phyloP scores from a whole-genome alignment of 2,797 vertebrate species.

The Coregonus suidteri region DNA sequence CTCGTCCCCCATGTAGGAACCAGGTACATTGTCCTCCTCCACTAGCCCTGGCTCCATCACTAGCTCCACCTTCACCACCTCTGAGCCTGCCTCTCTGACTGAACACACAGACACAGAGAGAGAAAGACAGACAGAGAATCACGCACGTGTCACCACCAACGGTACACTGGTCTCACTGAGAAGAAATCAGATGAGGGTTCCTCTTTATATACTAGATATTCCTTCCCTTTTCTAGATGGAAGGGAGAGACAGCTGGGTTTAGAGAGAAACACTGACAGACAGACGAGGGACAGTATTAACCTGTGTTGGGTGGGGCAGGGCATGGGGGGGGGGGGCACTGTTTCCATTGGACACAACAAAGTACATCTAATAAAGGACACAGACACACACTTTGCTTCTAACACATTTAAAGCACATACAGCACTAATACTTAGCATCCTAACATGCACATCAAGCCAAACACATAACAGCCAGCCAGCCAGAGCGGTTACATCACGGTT shows the following conservation, averaged over 20 bases:
- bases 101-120: slow-evolving; percentile 21
- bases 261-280: background rate
- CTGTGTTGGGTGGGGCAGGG: slow-evolving; percentile 78
- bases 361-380: slow-evolving; percentile 81
- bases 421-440: background rate
- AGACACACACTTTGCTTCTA: slow-evolving; percentile 27
- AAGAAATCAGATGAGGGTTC: background rate
- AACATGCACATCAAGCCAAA: background rate
- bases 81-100: slow-evolving; percentile 15
- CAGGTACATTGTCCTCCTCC: slow-evolving; percentile 76
- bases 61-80: slow-evolving; percentile 62
- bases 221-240: background rate
- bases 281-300: slow-evolving; percentile 61
- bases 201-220: background rate
- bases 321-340: slow-evolving; percentile 71
- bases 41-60: slow-evolving; percentile 69
- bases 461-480: background rate
- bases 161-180: background rate
- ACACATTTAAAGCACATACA: slow-evolving; percentile 11
- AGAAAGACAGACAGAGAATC: no score
- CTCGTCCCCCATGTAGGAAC: slow-evolving; percentile 87
- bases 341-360: slow-evolving; percentile 90
- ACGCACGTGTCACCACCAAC: no score
- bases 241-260: background rate
- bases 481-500: background rate